Base-by-base conservation (phyloP, 2,113 vertebrate genomes). In the Cygnus buccinator region DNA sequence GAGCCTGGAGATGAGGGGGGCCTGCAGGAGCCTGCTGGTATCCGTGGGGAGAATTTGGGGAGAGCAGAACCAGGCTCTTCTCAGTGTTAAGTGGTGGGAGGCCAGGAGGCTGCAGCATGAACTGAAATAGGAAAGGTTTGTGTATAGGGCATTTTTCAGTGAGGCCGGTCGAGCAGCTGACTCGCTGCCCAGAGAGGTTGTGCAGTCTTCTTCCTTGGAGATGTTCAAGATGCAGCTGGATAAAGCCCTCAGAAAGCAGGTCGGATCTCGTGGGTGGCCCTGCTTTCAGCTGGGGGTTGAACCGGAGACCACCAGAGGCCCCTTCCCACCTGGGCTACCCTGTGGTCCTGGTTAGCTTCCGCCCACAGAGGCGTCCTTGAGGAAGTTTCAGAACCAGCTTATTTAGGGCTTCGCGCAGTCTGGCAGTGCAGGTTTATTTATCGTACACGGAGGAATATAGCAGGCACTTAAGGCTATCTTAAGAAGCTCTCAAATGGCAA, bases 321-420 rank as follows among this genome's bases (percentile, higher is more conserved):
- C 11, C 52, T 88, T 66, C 35, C 37, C 37, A 50, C 19, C 6
- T 37, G 31, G 63, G 18, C 81, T 81, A 26, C 41, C 66, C 46
- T 1, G 0, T 81, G 66, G 10, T 37, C 82, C 26, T 44, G 0
- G 29, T 17, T 22, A 25, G 35, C 52, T 55, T 83, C 9, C 88
- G 46, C 26, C 4, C 2, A 2, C 0, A 0, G 62, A 88, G 63
- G 35, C 19, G 39, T 87, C 0, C 0, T 43, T 20, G 29, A 48
- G 39, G 26, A 54, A 28, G 43, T 35, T 81, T 62, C 58, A 58
- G 48, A 73, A 39, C 13, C 35, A 58, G 22, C 8, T 71, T 57
- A 1, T 41, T 91, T 43, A 28, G 81, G 48, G 14, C 29, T 65
- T 43, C 2, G 0, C 37, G 71, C 2, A 9, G 31, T 76, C 46